Evolutionary conservation across 2,113 vertebrate species (phyloP), one percentile per base, ranked within the genome.

Genomic region (Carassius gibelio): DNA sequence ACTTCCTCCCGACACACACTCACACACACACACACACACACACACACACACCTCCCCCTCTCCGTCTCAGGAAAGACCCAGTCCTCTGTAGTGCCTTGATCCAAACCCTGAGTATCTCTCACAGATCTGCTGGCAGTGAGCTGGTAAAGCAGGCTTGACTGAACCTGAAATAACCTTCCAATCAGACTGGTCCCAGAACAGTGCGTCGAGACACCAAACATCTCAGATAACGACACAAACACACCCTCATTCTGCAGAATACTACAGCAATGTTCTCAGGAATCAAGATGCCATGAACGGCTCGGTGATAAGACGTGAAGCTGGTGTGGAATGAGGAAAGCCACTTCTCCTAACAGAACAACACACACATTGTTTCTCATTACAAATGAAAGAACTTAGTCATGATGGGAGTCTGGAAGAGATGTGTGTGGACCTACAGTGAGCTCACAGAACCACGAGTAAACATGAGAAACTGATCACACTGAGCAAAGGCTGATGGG

Each of bases 1-100:
- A 81, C 85, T 87, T 88, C 85, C 89, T 88, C 52, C 21, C 42
- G 38, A 83, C 55, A 21, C 50, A 83, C 83, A 26, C 26, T 26
- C 26, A 45, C 83, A 69, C 83, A 48, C 86, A 69, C 11, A 42
- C 83, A 78, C 26, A 45, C 83, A 69, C 83, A 48, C 86, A 69
- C 11, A 42, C 83, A 78, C 61, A 76, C 55, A 64, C 55, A 75
- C 80, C 72, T 84, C 69, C 61, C 77, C 86, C 86, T 21, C 55
- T 72, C 50, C 6, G 7, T 42, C 42, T 8, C 42, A 23, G 34
- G 68, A 66, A 34, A 66, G 64, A n/a, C 36, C 36, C 36, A 38
- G 36, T 5, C 36, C 36, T 38, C 36, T 30, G 62, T 30, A 66
- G 23, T 26, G 61, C 9, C 8, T 62, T 59, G 6, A 21, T 59